Evolutionary conservation across 2,113 vertebrate species (phyloP), one percentile per base, ranked within the genome.

Genomic region (Toxotes chatareus): DNA sequence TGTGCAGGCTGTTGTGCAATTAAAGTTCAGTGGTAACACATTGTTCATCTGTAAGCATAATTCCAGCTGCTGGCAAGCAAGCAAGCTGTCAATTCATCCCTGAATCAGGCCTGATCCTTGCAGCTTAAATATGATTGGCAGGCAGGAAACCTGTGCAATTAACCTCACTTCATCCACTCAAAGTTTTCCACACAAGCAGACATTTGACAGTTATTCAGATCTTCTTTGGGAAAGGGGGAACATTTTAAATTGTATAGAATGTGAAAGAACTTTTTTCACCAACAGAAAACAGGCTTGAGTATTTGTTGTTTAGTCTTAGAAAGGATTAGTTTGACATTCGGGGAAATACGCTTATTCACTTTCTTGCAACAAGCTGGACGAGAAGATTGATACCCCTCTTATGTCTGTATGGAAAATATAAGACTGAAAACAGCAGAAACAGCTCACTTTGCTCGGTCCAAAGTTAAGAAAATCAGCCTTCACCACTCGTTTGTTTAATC

Each of bases 121-220:
- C 76, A 81, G 71, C 67, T 63, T 82, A 80, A 84, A 61, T 40
- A 79, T 79, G 86, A 90, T 79, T 84, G 88, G 57, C 86, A 79
- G 61, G 40, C 53, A 61, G 74, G 67, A 81, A 71, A 62, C 62
- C 73, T 60, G 69, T 4, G 10, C 76, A 64, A 49, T 79, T 81
- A 86, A 81, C 83, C 82, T 85, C 64, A 4, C 11, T 76, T 31
- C 53, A n/a, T 61, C 65, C 19, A 32, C 40, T 16, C 3, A 27
- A 31, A 59, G 78, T 82, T 65, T 56, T 56, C 61, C 7, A n/a
- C 47, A 80, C 47, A 46, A 32, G 32, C 51, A 59, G 27, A 55
- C 63, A 19, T 77, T 79, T 73, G 11, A 60, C 44, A 64, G 32
- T 71, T 53, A 10, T 55, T 63, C 55, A 46, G 38, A 38, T 72